phyloP scores from a whole-genome alignment of 1,140 invertebrate genomes.

The Aphis gossypii region DNA sequence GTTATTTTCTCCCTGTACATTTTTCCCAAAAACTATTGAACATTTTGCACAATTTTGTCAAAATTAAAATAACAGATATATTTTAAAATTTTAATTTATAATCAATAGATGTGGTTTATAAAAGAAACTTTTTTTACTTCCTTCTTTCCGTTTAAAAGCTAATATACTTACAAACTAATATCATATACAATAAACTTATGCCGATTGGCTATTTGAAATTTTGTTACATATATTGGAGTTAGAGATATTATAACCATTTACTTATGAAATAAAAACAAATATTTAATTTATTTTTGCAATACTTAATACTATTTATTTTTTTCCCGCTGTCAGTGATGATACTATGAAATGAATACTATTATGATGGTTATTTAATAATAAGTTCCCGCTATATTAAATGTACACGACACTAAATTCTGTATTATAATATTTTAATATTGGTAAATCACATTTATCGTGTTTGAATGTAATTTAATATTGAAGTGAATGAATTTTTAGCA shows the following conservation, averaged over 20 bases:
- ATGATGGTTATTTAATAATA: neutral
- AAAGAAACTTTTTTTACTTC: neutral
- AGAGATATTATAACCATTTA: neutral
- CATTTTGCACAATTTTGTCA: conserved; percentile 2
- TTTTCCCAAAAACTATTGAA: conserved; percentile 16
- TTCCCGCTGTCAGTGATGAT: neutral
- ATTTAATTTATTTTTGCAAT: neutral
- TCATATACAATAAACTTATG: neutral
- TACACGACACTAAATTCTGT: neutral
- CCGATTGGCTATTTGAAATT: neutral
- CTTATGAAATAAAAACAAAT: conserved; percentile 6
- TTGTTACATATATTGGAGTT: neutral
- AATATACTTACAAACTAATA: conserved; percentile 12
- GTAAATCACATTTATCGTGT: neutral
- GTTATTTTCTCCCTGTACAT: conserved; percentile 37
- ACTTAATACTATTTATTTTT: neutral
- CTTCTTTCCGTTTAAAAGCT: neutral
- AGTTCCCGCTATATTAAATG: neutral
- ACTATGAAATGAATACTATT: neutral
- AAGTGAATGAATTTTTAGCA: neutral
- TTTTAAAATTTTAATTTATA: neutral
- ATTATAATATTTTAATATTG: neutral
- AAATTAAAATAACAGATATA: neutral
- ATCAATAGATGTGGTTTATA: neutral
- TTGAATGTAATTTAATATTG: neutral